Conservation (phyloP, 2,888 invertebrate genomes). For the Thymelicus lineola region DNA sequence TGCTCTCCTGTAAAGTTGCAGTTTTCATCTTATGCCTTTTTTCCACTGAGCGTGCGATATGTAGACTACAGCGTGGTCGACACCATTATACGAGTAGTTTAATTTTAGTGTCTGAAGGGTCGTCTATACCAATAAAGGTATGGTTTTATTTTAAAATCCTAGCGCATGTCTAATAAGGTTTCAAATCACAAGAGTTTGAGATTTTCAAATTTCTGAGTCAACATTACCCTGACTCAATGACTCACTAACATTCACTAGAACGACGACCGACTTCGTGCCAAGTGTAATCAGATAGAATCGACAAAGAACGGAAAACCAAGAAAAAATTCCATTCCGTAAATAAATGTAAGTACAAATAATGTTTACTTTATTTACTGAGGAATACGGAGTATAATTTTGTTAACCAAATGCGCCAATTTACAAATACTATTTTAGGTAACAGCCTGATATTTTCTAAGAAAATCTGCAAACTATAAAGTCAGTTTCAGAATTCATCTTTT, state of each 20-base stretch:
- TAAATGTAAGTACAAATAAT: slow-evolving; percentile 26
- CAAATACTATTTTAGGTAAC: background rate
- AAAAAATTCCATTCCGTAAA: slow-evolving; percentile 20
- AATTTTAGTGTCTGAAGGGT: too few relatives aligned
- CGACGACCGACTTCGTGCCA: slow-evolving; percentile 47
- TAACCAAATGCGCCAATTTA: background rate
- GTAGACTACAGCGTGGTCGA: too few relatives aligned
- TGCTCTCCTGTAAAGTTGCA: too few relatives aligned
- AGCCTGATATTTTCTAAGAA: slow-evolving; percentile 13
- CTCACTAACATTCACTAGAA: slow-evolving; percentile 41
- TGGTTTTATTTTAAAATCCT: too few relatives aligned
- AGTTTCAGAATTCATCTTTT: slow-evolving; percentile 37
- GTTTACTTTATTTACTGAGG: slow-evolving; percentile 38
- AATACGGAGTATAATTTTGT: slow-evolving; percentile 8
- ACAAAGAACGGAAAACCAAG: slow-evolving; percentile 26
- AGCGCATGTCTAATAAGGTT: too few relatives aligned
- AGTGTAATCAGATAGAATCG: slow-evolving; percentile 51
- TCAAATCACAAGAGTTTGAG: background rate
- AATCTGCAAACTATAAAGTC: background rate
- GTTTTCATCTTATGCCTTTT: too few relatives aligned
- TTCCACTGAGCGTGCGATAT: too few relatives aligned
- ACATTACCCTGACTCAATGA: slow-evolving; percentile 30
- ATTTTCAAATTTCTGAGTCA: slow-evolving; percentile 5
- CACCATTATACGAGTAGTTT: too few relatives aligned
- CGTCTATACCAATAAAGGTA: too few relatives aligned